phyloP scores from a whole-genome alignment of 2,888 invertebrate genomes.

The Marronus borbonicus region DNA sequence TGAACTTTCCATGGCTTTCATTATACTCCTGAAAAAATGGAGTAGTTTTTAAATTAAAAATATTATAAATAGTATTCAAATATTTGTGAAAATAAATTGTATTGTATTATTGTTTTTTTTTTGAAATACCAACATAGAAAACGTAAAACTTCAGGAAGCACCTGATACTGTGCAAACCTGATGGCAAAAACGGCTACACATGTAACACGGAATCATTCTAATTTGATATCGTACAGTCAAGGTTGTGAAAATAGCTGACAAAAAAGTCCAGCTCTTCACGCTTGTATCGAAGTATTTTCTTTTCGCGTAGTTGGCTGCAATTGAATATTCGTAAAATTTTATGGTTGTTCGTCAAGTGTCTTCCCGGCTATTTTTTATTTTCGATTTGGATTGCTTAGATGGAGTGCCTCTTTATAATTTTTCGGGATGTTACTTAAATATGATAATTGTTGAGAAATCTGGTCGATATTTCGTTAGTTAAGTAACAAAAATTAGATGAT shows the following conservation, averaged over 20 bases:
- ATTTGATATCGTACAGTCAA: conserved; percentile 7
- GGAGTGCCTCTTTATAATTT: too few species aligned
- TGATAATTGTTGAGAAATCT: too few species aligned
- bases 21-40: too few species aligned
- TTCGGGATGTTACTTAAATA: too few species aligned
- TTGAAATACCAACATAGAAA: too few species aligned
- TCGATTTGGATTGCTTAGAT: too few species aligned
- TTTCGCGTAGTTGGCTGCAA: conserved; percentile 5
- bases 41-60: too few species aligned
- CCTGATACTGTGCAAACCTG: background rate
- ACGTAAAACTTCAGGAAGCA: too few species aligned
- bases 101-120: too few species aligned
- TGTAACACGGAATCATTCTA: conserved; percentile 31
- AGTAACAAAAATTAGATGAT: conserved; percentile 3
- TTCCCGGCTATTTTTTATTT: conserved; percentile 13
- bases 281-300: conserved; percentile 17
- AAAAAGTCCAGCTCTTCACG: background rate
- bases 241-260: conserved; percentile 32
- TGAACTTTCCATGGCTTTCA: too few species aligned
- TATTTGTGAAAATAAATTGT: too few species aligned
- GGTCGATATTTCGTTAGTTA: background rate
- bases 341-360: background rate
- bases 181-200: conserved; percentile 17
- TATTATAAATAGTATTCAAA: too few species aligned
- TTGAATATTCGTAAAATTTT: conserved; percentile 12